A percentile compares a stretch with the other conserved stretches of the same genome.
These are phyloP conservation scores for Dusona sp. DNA, from an alignment of 2,888 invertebrate species.

Conservation along the genomic window DNA sequence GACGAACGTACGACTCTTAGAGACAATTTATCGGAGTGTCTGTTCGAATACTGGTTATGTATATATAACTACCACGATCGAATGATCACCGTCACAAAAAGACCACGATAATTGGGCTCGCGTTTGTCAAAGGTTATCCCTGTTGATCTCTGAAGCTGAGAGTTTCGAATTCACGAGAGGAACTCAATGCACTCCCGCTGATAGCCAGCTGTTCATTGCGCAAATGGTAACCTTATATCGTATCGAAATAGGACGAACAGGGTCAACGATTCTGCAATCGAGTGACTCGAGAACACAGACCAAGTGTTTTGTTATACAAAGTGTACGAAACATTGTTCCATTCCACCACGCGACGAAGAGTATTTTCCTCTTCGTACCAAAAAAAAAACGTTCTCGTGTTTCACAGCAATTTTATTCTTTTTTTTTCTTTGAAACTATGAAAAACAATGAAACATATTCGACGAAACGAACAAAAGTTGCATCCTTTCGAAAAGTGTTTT, in stretches of 20 bases:
- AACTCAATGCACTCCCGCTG: constrained; percentile 35
- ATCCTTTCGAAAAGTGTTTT: neutral
- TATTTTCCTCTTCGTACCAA: neutral
- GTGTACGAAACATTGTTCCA: constrained; percentile 24
- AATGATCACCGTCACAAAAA: constrained; percentile 39
- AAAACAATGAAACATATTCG: constrained; percentile 13
- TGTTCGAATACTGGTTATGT: constrained; percentile 10
- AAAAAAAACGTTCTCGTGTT: constrained; percentile 33
- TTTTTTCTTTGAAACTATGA: constrained; percentile 3
- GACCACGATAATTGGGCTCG: constrained; percentile 63
- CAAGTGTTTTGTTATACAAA: constrained; percentile 49
- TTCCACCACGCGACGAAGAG: neutral
- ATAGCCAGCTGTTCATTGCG: constrained; percentile 8
- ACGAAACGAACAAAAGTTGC: constrained; percentile 15
- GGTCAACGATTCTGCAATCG: constrained; percentile 17
- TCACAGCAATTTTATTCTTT: too few species aligned
- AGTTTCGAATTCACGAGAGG: constrained; percentile 61
- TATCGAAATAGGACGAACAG: neutral
- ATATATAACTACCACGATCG: constrained; percentile 25
- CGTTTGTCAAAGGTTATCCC: constrained; percentile 60
- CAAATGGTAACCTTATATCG: constrained; percentile 27
- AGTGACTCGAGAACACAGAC: constrained; percentile 38
- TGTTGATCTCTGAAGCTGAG: constrained; percentile 29
- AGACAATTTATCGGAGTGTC: constrained; percentile 45
- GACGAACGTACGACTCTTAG: constrained; percentile 31